Conservation (phyloP, 37 sponge, comb jelly and placozoan species). For the Hormiphora californensis region DNA sequence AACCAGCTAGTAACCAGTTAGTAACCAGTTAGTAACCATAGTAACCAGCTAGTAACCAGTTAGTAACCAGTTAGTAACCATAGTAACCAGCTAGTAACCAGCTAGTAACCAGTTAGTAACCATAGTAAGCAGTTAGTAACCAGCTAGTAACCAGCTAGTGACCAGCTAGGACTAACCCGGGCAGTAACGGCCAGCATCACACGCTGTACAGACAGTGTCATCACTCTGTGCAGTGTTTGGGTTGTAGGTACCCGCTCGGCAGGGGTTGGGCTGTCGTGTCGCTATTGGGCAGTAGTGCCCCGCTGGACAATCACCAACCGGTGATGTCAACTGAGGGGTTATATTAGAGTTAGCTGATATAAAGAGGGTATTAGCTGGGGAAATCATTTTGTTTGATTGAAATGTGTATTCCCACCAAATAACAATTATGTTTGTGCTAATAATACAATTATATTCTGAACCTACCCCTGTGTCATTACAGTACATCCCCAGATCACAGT, state of each 20-base stretch:
- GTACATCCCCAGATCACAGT: constrained; percentile 52
- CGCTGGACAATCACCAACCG: constrained; percentile 18
- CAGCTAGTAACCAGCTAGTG: too few species aligned
- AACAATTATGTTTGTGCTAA: not conserved
- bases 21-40: too few species aligned
- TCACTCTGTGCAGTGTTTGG: not conserved
- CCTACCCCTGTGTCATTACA: constrained; percentile 17
- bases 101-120: too few species aligned
- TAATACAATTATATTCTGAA: not conserved
- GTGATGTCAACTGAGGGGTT: not conserved
- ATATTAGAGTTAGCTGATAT: not conserved
- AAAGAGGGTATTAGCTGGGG: too few species aligned
- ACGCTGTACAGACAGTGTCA: not conserved
- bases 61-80: too few species aligned
- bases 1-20: too few species aligned
- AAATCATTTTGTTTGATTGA: not conserved
- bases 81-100: too few species aligned
- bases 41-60: too few species aligned
- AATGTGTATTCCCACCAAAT: not conserved
- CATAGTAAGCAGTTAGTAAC: too few species aligned
- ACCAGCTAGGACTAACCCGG: constrained; percentile 14
- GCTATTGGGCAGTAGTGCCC: constrained; percentile 57
- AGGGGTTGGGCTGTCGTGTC: not conserved
- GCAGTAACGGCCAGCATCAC: constrained; percentile 50
- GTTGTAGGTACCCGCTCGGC: constrained; percentile 51